Percentiles rank a stretch among this genome's conserved stretches.
These are phyloP conservation scores for Aethes cnicana DNA, from an alignment of 2,888 invertebrate species.

Conservation along the genomic window DNA sequence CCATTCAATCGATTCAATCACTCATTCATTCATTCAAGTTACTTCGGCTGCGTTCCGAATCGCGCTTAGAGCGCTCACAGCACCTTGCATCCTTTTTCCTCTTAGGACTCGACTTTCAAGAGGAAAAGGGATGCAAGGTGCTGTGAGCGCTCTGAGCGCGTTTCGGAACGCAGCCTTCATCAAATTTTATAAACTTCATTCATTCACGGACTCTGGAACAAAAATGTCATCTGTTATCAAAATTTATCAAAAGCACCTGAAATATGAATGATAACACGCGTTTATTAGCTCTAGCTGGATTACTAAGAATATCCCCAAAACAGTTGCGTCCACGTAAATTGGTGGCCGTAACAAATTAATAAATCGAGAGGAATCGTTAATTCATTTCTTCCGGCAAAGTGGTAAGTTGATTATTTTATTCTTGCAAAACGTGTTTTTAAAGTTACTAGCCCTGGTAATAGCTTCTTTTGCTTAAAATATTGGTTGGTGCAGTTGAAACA, in stretches of 20 bases:
- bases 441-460: too few species aligned
- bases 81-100: too few species aligned
- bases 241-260: constrained; percentile 64
- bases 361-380: constrained; percentile 37
- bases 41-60: too few species aligned
- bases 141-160: too few species aligned
- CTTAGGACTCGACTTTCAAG: too few species aligned
- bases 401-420: constrained; percentile 44
- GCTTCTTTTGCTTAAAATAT: background rate
- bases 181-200: too few species aligned
- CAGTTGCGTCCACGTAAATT: constrained; percentile 42
- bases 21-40: background rate
- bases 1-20: background rate
- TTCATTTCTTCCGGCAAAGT: constrained; percentile 49
- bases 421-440: constrained; percentile 15
- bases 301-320: constrained; percentile 43
- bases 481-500: too few species aligned
- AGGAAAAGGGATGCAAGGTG: too few species aligned
- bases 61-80: too few species aligned
- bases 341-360: constrained; percentile 38
- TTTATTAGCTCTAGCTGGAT: constrained; percentile 45
- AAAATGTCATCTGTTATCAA: constrained; percentile 46
- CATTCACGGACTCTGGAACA: constrained; percentile 29
- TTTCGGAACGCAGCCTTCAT: too few species aligned
- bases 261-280: constrained; percentile 71